These are phyloP conservation scores for Calonectris borealis DNA, from an alignment of 2,113 vertebrate species.

Conservation along the genomic window DNA sequence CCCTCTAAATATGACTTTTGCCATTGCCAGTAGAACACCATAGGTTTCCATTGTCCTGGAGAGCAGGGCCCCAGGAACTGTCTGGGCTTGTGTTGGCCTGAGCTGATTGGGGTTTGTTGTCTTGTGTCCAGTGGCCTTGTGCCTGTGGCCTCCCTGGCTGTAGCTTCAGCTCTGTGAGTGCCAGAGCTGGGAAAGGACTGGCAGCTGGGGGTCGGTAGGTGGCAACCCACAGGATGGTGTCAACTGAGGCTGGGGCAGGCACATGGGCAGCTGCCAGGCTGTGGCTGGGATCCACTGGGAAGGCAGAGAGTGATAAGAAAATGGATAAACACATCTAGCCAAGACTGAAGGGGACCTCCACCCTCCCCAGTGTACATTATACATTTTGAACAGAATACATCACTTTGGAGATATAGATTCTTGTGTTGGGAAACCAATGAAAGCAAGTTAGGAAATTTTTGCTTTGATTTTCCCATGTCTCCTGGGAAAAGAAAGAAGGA, in stretches of 20 bases:
- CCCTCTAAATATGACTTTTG: accelerated
- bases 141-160: accelerated
- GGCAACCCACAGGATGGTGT: neutral
- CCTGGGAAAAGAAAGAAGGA: neutral
- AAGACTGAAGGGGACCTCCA: neutral
- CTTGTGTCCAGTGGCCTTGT: neutral
- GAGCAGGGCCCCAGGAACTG: neutral
- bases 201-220: too few species aligned
- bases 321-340: neutral
- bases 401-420: neutral
- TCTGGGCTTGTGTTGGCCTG: neutral
- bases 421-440: neutral
- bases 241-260: neutral
- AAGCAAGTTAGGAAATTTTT: neutral
- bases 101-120: neutral
- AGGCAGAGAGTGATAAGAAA: neutral
- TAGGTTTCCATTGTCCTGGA: neutral
- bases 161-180: neutral
- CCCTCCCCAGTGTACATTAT: accelerated
- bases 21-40: neutral
- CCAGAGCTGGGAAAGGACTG: neutral
- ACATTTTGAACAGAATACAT: neutral
- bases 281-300: neutral
- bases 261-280: neutral
- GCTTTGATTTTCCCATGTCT: neutral